A percentile compares a stretch with the other conserved stretches of the same genome.
Conservation (phyloP, 2,797 vertebrate species). For the Urosaurus nigricauda region DNA sequence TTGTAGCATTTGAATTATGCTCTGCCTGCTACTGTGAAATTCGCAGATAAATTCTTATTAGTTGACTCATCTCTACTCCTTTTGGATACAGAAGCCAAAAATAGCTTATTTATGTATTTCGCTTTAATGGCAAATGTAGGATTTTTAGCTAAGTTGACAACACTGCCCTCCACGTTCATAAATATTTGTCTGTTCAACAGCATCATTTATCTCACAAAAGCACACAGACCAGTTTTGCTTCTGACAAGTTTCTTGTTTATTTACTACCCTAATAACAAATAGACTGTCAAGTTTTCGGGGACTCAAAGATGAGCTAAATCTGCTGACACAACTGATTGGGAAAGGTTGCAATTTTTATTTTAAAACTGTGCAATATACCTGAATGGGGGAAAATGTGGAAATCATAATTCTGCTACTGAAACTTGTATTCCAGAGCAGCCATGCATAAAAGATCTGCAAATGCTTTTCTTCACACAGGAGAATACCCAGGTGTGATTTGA, state of each 20-base stretch:
- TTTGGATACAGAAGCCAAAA: slow-evolving; percentile 65
- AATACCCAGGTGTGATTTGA: neutral
- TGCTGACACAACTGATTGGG: slow-evolving; percentile 76
- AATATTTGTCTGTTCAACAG: slow-evolving; percentile 84
- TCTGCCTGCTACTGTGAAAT: slow-evolving; percentile 55
- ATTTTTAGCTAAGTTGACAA: slow-evolving; percentile 77
- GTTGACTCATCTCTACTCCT: slow-evolving; percentile 35
- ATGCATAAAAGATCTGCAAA: slow-evolving; percentile 48
- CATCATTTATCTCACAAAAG: slow-evolving; percentile 83
- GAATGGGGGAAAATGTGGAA: slow-evolving; percentile 49
- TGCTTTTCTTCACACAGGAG: slow-evolving; percentile 25
- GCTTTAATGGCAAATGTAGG: slow-evolving; percentile 73
- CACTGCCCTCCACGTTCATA: slow-evolving; percentile 76
- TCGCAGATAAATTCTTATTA: slow-evolving; percentile 63
- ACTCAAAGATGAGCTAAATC: slow-evolving; percentile 73
- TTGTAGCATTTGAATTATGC: slow-evolving; percentile 51
- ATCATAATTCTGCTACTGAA: slow-evolving; percentile 60
- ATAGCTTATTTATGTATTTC: slow-evolving; percentile 56
- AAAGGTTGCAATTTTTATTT: slow-evolving; percentile 70
- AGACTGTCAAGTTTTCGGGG: slow-evolving; percentile 80
- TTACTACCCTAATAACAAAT: slow-evolving; percentile 85
- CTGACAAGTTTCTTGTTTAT: slow-evolving; percentile 84
- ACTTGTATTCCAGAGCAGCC: slow-evolving; percentile 48
- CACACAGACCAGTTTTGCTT: slow-evolving; percentile 78
- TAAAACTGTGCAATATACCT: slow-evolving; percentile 67